Conservation (phyloP, 2,888 invertebrate species). For the Drosophila pseudotakahashii region DNA sequence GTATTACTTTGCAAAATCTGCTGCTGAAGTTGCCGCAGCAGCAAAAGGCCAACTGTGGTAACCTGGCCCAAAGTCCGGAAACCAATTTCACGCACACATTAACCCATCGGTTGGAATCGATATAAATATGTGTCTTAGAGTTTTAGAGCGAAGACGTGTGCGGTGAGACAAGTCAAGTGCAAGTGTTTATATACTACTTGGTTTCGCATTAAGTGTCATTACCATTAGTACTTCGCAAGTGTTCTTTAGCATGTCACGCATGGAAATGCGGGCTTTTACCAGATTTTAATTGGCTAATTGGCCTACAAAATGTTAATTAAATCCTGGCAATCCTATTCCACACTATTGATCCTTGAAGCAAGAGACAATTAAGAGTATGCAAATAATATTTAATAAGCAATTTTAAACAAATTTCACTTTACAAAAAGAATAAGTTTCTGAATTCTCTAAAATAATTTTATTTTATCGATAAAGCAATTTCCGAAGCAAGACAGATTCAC, state of each 20-base stretch:
- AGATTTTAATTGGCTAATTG: not conserved
- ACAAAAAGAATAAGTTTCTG: no score
- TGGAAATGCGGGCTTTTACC: not conserved
- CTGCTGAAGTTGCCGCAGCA: not conserved
- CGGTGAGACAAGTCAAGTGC: constrained; percentile 17
- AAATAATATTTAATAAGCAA: no score
- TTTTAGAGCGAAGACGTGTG: not conserved
- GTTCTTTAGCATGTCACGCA: constrained; percentile 16
- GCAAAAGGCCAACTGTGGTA: constrained; percentile 5
- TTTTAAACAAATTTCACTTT: no score
- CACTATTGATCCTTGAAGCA: no score
- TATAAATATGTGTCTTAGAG: not conserved
- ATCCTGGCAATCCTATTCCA: no score
- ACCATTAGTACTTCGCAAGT: constrained; percentile 29
- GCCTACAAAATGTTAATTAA: not conserved
- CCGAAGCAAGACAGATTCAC: not conserved
- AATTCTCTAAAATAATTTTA: no score
- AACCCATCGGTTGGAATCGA: not conserved
- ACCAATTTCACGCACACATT: constrained; percentile 62
- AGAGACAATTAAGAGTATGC: no score
- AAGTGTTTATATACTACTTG: constrained; percentile 59
- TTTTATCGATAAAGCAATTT: not conserved
- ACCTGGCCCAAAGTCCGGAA: constrained; percentile 30
- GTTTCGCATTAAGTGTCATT: constrained; percentile 67
- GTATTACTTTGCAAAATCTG: constrained; percentile 11